Percentiles rank a stretch among this genome's conserved stretches.
Conservation (phyloP, 2,797 vertebrate species). For the Lophura swinhoii region DNA sequence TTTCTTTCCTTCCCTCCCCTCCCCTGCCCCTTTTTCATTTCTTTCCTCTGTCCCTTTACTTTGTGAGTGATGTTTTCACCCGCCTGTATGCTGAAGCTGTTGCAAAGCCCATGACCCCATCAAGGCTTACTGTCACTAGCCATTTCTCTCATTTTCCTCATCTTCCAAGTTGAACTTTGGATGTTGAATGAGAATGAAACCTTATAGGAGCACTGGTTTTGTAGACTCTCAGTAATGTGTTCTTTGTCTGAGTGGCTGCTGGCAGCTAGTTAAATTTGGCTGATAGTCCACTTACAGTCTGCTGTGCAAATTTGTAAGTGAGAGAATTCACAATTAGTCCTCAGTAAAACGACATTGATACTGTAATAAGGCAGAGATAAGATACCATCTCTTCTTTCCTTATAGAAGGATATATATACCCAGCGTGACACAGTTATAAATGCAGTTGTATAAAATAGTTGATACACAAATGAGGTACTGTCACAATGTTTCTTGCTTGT, state of each 20-base stretch:
- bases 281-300: neutral
- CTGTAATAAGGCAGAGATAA: neutral
- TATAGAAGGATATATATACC: neutral
- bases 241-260: neutral
- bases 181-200: neutral
- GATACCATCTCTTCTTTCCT: neutral
- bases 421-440: neutral
- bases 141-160: slow-evolving; percentile 38
- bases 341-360: neutral
- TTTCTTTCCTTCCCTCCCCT: slow-evolving; percentile 57
- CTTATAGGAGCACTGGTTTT: neutral
- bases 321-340: neutral
- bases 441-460: neutral
- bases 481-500: neutral
- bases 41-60: slow-evolving; percentile 53
- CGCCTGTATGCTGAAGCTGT: slow-evolving; percentile 61
- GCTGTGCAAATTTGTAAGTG: neutral
- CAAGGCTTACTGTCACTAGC: slow-evolving; percentile 17
- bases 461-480: neutral
- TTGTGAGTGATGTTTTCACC: slow-evolving; percentile 68
- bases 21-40: neutral
- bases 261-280: neutral
- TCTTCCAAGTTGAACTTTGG: slow-evolving; percentile 5
- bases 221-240: neutral
- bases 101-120: slow-evolving; percentile 35